Evolutionary conservation across 2,797 vertebrate species (phyloP), one percentile per base, ranked within the genome.

Genomic region (Pangasius larnaudii): DNA sequence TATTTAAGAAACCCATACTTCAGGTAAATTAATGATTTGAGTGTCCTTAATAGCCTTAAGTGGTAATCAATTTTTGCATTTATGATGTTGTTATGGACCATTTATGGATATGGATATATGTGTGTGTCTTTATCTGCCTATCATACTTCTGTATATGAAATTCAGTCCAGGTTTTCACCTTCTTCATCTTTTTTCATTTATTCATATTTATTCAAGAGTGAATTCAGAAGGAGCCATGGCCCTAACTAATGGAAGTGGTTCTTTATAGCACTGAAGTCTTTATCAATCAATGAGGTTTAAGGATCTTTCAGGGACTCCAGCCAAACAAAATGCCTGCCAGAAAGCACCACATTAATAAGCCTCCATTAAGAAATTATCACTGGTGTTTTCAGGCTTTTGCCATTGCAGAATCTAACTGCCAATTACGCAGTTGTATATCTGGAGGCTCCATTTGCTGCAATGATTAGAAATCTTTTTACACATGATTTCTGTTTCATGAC

Each of bases 321-420:
- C 91, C 92, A 91, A 90, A 78, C 75, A 81, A 74, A 85, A 79
- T 84, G 51, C 82, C 86, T 90, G 93, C 92, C 93, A 94, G 92
- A 85, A 93, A 92, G 91, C 92, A 93, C 91, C 91, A 92, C 92
- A 90, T 94, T 94, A 95, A 96, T 94, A 94, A 94, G 90, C 89
- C 89, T 91, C 94, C 92, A 96, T 95, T 96, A 96, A 94, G 93
- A 95, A 95, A 96, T 95, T 94, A 95, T 95, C 94, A 93, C 92
- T 94, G 92, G 91, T 95, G 93, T 93, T 95, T 95, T 95, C 95
- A 94, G 93, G 92, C 90, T 90, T 94, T 95, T 87, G 93, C 90
- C 90, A 92, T 89, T 88, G 92, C 94, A 94, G 93, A 94, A 92
- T 91, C 93, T 93, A 95, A 95, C 94, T 93, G 93, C 93, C 94